Evolutionary conservation across 2,888 invertebrate genomes (phyloP), one percentile per base, ranked within the genome.

Genomic region (Ramazzottius varieornatus): DNA sequence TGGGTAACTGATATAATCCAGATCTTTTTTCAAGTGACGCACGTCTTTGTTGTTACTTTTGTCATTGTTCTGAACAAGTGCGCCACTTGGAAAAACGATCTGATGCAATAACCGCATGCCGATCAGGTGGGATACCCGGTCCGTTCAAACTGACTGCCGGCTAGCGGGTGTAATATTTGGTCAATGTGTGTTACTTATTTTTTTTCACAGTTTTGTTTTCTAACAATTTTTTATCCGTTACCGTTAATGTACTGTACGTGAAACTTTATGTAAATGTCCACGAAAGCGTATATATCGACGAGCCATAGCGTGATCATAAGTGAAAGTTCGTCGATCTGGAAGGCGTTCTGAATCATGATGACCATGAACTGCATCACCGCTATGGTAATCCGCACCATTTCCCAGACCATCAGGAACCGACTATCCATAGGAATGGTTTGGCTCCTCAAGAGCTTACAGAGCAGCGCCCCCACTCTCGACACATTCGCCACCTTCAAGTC

Each of bases 251-350:
- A 69, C 33, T 65, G 64, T 2, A 67, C 63, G 64, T 69, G 68
- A 20, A 67, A 63, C 13, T 69, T 66, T 1, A 69, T 2, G 64
- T 69, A 69, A 8, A 69, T 68, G 65, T 54, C 34, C n/a, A 65
- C 32, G 54, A 32, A 24, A 24, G 63, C 34, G 24, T 34, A 66
- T 32, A n/a, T 63, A 66, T n/a, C 32, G 4, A n/a, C 8, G 13
- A 40, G 40, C 13, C 20, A 40, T 40, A 40, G 20, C 13, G 20
- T 40, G 13, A 40, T 20, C 13, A 40, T 13, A n/a, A 40, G 8
- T 40, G 8, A 40, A 8, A 8, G 20, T 13, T 40, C 40, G 20
- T 40, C 40, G 20, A 40, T 40, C 20, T 40, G 40, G 40, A 40
- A 40, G 8, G 40, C 40, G 40, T 8, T 40, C 40, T 40, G 40